Evolutionary conservation across 2,113 vertebrate species (phyloP).

Genomic region (Phalacrocorax carbo): DNA sequence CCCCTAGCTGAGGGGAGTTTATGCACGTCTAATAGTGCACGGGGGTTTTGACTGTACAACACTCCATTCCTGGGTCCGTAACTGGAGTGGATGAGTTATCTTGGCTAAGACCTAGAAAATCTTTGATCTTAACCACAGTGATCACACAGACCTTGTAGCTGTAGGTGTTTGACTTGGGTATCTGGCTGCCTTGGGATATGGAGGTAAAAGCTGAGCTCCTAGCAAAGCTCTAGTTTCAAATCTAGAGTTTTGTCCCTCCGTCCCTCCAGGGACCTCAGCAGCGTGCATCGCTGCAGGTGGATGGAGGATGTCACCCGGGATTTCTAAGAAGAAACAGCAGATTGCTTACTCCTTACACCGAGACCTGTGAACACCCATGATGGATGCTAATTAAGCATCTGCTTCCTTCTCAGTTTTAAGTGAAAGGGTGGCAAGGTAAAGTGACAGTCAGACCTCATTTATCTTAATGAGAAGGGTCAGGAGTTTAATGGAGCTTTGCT

Average conservation of each 20-base stretch:
- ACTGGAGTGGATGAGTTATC: background rate
- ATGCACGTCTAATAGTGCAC: accelerated
- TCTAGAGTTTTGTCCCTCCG: background rate
- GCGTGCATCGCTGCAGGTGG: accelerated
- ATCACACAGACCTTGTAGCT: background rate
- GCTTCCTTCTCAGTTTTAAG: constrained; percentile 38
- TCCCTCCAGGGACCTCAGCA: background rate
- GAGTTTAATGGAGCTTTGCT: constrained; percentile 23
- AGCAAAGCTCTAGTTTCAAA: background rate
- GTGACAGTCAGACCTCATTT: constrained; percentile 53
- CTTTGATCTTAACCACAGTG: background rate
- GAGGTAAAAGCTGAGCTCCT: background rate
- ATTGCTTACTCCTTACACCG: background rate
- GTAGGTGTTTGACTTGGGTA: background rate
- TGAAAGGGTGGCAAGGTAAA: constrained; percentile 41
- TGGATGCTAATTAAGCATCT: constrained; percentile 57
- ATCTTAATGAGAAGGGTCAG: constrained; percentile 32
- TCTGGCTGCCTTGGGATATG: background rate
- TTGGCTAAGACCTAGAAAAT: background rate
- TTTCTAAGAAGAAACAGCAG: background rate
- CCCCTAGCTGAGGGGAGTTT: background rate
- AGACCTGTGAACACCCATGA: constrained; percentile 35
- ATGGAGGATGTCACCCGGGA: background rate
- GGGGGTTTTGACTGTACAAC: background rate
- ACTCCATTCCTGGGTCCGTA: background rate